A percentile compares a stretch with the other conserved stretches of the same genome.
Conservation (phyloP, 2,797 vertebrate genomes). For the Arnoldichthys spilopterus region DNA sequence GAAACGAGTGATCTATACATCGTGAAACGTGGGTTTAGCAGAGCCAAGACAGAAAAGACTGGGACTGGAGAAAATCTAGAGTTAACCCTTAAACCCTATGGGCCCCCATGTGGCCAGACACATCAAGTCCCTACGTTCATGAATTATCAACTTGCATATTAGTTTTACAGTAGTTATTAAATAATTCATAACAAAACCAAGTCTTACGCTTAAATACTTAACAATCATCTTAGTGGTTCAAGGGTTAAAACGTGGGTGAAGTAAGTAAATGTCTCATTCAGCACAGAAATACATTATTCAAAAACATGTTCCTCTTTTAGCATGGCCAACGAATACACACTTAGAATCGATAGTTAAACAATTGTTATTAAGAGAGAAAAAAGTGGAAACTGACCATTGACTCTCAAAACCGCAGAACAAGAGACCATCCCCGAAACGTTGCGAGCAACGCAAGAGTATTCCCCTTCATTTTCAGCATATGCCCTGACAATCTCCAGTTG, state of each 20-base stretch:
- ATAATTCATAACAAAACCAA: not conserved
- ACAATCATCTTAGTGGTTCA: not conserved
- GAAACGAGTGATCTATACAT: not conserved
- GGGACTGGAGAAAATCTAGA: not conserved
- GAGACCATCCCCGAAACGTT: slow-evolving; percentile 90
- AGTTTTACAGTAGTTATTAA: not conserved
- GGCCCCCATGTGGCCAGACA: not conserved
- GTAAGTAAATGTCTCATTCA: not conserved
- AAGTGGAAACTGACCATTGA: slow-evolving; percentile 81
- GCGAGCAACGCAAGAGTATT: slow-evolving; percentile 86
- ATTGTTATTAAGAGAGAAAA: too few species aligned
- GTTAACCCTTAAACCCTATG: not conserved
- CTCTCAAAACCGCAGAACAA: slow-evolving; percentile 83
- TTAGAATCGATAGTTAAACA: too few species aligned
- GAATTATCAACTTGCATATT: not conserved
- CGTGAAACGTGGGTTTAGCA: slow-evolving; percentile 6
- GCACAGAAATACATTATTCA: not conserved
- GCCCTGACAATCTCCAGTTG: slow-evolving; percentile 88
- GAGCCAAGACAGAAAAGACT: slow-evolving; percentile 5
- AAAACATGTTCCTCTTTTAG: not conserved
- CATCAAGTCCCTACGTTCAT: not conserved
- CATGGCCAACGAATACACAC: not conserved
- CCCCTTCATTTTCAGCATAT: slow-evolving; percentile 83
- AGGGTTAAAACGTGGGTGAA: not conserved
- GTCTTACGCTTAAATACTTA: not conserved